Base-by-base conservation (phyloP, 2,113 vertebrate species). In the Toxostoma redivivum region DNA sequence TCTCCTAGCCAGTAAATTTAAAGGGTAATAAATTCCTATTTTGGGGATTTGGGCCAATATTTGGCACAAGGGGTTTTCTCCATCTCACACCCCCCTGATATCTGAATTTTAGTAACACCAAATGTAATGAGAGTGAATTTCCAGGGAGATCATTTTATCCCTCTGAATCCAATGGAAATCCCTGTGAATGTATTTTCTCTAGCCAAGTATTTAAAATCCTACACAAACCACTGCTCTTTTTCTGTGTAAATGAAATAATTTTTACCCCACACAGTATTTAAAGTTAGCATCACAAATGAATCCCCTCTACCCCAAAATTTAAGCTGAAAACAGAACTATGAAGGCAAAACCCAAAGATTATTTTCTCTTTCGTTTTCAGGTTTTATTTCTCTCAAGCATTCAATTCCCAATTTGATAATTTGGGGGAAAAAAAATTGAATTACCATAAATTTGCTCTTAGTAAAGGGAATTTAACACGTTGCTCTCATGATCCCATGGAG, bases 181-280 rank as follows among this genome's bases (percentile, higher is more conserved):
- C 35, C 47, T 11, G 1, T 16, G 15, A 27, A 78, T 64, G 31
- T 5, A 11, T 42, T 53, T 42, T 28, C 30, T 40, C 18, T 6
- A 25, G 30, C 5, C 3, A 27, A 62, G 23, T 31, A 62, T 17
- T 62, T 78, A 22, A 51, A 62, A 28, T 62, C 74, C 14, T 42
- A 3, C 23, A 13, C 0, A 4, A 42, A 13, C 30, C 8, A 0
- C 21, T 42, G 37, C 8, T 62, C 14, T 62, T 51, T 51, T 62
- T 13, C 47, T n/a, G 6, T 22, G 18, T 11, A 10, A 78, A 62
- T 8, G 4, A 62, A 78, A 62, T 17, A 11, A 17, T 62, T 78
- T 51, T 42, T 51, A 42, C 23, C 14, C 58, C 18, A 22, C 1
- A 0, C 18, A 40, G 17, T 10, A 51, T 62, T 62, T 28, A 51